Evolutionary conservation across 2,888 invertebrate genomes (phyloP).

Genomic region (Drosophila vallismaia): DNA sequence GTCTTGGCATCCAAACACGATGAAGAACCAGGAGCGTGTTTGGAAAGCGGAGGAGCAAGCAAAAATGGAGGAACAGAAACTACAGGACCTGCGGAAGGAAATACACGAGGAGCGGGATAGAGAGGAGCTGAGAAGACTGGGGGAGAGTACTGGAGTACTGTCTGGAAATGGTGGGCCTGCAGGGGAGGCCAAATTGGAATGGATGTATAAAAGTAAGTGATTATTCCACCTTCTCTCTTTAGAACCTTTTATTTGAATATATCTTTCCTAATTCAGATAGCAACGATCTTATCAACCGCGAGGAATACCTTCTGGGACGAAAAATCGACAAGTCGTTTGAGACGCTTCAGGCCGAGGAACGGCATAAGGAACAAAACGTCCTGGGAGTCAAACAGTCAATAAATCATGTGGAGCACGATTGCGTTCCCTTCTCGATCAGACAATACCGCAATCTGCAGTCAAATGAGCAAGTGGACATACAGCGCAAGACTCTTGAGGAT

Average conservation of each 20-base stretch:
- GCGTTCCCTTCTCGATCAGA: conserved; percentile 90
- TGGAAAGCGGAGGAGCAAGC: conserved; percentile 92
- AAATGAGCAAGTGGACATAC: conserved; percentile 92
- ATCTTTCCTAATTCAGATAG: conserved; percentile 57
- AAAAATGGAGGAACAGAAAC: conserved; percentile 88
- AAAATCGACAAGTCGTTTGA: conserved; percentile 90
- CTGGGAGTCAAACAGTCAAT: conserved; percentile 84
- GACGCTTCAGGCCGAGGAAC: conserved; percentile 86
- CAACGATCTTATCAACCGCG: conserved; percentile 86
- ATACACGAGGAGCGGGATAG: conserved; percentile 88
- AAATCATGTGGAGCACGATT: conserved; percentile 90
- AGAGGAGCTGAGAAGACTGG: conserved; percentile 87
- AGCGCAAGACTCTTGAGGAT: conserved; percentile 96
- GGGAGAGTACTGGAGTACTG: conserved; percentile 85
- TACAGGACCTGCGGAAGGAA: conserved; percentile 88
- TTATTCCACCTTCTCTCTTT: no score
- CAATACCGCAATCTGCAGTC: conserved; percentile 84
- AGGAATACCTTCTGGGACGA: conserved; percentile 94
- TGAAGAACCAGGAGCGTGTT: conserved; percentile 90
- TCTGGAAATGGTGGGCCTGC: conserved; percentile 81
- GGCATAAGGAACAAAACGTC: conserved; percentile 65
- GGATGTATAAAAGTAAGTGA: conserved; percentile 92
- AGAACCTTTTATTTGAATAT: background rate
- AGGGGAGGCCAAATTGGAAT: conserved; percentile 88
- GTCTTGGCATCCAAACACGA: conserved; percentile 91